A percentile compares a stretch with the other conserved stretches of the same genome.
Evolutionary conservation across 2,888 invertebrate genomes (phyloP).

Genomic region (Gerosis bhagava): DNA sequence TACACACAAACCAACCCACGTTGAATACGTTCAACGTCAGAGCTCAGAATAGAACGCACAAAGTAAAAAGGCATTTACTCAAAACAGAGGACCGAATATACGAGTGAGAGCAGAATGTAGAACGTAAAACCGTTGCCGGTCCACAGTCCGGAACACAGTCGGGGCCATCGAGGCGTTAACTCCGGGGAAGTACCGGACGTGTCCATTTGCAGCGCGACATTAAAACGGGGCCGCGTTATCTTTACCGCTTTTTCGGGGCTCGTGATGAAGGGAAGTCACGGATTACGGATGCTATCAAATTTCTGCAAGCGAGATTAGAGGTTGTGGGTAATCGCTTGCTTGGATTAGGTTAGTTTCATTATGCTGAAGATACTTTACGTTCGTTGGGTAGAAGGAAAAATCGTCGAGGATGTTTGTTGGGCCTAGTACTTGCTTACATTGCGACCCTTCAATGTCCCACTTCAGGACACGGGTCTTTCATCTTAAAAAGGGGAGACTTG

Average conservation of each 20-base stretch:
- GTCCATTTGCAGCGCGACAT: conserved; percentile 39
- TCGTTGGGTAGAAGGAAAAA: too few relatives aligned
- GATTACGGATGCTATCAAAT: conserved; percentile 13
- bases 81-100: conserved; percentile 8
- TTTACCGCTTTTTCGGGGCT: conserved; percentile 25
- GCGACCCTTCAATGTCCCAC: too few relatives aligned
- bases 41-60: conserved; percentile 29
- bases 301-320: conserved; percentile 4
- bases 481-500: too few relatives aligned
- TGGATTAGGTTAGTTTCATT: too few relatives aligned
- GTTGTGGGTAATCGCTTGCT: neutral
- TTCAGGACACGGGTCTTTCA: too few relatives aligned
- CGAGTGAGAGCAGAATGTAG: neutral
- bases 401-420: too few relatives aligned
- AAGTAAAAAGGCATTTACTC: conserved; percentile 34
- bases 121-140: conserved; percentile 30
- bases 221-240: conserved; percentile 42
- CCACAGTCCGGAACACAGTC: conserved; percentile 38
- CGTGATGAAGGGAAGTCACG: conserved; percentile 12
- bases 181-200: conserved; percentile 38
- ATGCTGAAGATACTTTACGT: too few relatives aligned
- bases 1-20: too few relatives aligned
- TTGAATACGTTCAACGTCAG: too few relatives aligned
- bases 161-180: conserved; percentile 37
- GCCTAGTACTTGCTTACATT: too few relatives aligned